A percentile compares a stretch with the other conserved stretches of the same genome.
Evolutionary conservation across 2,113 vertebrate genomes (phyloP).

Genomic region (Choloepus hoffmanni): DNA sequence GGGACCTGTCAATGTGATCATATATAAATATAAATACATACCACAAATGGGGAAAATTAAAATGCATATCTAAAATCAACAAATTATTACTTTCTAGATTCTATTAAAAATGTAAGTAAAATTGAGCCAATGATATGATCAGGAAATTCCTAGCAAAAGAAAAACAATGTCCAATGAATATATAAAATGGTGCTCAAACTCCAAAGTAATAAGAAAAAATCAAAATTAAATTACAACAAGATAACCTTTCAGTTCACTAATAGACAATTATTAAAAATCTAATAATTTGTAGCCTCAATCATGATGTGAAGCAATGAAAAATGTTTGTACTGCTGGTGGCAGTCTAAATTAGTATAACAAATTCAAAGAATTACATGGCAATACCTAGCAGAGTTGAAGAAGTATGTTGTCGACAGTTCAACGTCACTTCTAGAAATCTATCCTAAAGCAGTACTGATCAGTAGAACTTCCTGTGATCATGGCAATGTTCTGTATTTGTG

Average conservation of each 20-base stretch:
- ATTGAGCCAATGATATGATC: neutral
- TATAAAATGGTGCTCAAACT: neutral
- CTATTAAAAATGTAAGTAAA: neutral
- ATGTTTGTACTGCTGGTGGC: too few relatives aligned
- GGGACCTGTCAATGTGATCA: neutral
- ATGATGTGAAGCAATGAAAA: too few relatives aligned
- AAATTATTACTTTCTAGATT: neutral
- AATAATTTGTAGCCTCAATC: too few relatives aligned
- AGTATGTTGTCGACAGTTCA: too few relatives aligned
- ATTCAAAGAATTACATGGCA: too few relatives aligned
- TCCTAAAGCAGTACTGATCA: too few relatives aligned
- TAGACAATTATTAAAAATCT: neutral
- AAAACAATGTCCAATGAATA: neutral
- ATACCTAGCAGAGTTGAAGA: too few relatives aligned
- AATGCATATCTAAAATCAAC: neutral
- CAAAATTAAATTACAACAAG: neutral
- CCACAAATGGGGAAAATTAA: neutral
- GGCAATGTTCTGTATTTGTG: too few relatives aligned
- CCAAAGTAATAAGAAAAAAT: neutral
- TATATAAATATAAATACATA: neutral
- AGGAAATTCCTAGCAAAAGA: neutral
- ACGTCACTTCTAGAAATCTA: too few relatives aligned
- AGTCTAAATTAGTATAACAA: too few relatives aligned
- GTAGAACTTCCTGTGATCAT: too few relatives aligned
- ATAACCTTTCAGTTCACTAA: neutral